These are phyloP conservation scores for Pseudomyrmex dendroicus DNA, from an alignment of 1,140 invertebrate species.

Conservation along the genomic window DNA sequence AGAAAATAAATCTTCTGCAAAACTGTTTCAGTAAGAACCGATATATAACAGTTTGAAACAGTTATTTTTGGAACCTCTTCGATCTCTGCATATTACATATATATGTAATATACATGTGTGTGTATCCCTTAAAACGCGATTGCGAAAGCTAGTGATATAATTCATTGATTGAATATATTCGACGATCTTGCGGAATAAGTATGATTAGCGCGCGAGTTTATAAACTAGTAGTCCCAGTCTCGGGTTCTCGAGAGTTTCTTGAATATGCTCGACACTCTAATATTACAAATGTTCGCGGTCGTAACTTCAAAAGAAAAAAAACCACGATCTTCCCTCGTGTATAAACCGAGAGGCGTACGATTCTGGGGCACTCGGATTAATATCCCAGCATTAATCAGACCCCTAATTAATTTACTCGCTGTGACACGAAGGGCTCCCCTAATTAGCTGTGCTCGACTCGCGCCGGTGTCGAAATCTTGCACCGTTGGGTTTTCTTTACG, in stretches of 20 bases:
- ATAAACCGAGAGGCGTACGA: not conserved
- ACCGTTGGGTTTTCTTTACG: slow-evolving; percentile 65
- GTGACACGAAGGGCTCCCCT: slow-evolving; percentile 75
- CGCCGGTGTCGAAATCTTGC: slow-evolving; percentile 83
- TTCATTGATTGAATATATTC: no score
- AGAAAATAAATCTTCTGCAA: no score
- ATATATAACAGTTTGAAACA: no score
- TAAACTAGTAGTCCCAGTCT: not conserved
- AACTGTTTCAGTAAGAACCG: no score
- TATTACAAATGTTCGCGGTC: not conserved
- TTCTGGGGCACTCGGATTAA: slow-evolving; percentile 71
- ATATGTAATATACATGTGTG: no score
- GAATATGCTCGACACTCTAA: slow-evolving; percentile 7
- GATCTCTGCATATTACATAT: no score
- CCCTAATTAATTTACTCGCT: slow-evolving; percentile 81
- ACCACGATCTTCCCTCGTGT: not conserved
- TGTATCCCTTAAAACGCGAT: no score
- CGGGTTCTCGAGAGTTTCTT: not conserved
- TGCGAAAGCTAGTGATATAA: no score
- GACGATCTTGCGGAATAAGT: no score
- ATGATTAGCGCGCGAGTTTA: not conserved
- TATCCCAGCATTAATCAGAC: slow-evolving; percentile 79
- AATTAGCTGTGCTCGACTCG: slow-evolving; percentile 79
- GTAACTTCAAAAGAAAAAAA: not conserved
- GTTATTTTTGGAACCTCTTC: no score